Evolutionary conservation across 2,888 invertebrate genomes (phyloP), one percentile per base, ranked within the genome.

Genomic region (Spodoptera littoralis): DNA sequence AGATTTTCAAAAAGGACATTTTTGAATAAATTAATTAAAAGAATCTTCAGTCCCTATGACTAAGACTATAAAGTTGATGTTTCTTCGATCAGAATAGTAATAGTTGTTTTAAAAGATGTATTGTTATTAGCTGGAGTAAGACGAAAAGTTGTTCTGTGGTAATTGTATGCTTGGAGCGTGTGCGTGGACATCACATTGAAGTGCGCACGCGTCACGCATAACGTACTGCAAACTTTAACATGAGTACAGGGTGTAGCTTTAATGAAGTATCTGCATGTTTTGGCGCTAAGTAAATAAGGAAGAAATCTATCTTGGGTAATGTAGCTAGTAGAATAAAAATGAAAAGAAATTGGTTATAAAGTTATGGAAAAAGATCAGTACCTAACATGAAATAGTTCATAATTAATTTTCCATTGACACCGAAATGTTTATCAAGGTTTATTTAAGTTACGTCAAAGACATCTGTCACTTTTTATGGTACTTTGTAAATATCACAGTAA

Each of bases 151-250:
- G 60, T 65, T 54, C 30, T 48, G 60, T 71, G 18, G 22, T 89
- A 90, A 91, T 90, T 73, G 73, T 88, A 92, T 92, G 88, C 92
- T 84, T 81, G 83, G 81, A 85, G 83, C 82, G 81, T 68, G 70
- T 82, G 77, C 83, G 75, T 70, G 66, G 80, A 76, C 89, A 87
- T 88, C 79, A 68, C 85, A 86, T 92, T 88, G 89, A 89, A 88
- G 72, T 75, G 88, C 88, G 91, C 89, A 92, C 93, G 93, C 92
- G 91, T 86, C 70, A 73, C 85, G 93, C 86, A 93, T 93, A 89
- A 85, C 63, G 78, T 87, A 81, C 83, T 72, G 78, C 73, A 77
- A 70, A 75, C 66, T 71, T 57, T 62, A 51, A 59, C 62, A 64
- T 71, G 55, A 45, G 54, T 78, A 77, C 73, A 56, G 60, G 45